Conservation (phyloP, 2,797 vertebrate species). For the Todus mexicanus region DNA sequence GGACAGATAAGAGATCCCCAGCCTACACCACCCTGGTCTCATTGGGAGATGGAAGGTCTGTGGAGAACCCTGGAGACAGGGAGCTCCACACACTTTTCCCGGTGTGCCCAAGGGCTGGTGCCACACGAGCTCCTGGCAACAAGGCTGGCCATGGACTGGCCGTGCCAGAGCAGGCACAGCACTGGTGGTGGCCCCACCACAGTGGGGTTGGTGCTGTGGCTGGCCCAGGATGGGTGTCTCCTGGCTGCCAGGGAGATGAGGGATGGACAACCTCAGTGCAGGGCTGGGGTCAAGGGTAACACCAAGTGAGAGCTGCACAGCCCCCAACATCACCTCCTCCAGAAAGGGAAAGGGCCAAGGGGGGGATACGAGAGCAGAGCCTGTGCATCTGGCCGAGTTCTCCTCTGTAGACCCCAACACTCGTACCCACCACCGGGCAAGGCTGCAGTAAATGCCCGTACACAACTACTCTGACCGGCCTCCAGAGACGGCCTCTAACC, state of each 20-base stretch:
- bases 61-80: too few relatives aligned
- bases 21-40: background rate
- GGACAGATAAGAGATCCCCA: background rate
- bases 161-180: too few relatives aligned
- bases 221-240: too few relatives aligned
- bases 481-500: background rate
- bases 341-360: background rate
- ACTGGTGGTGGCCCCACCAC: too few relatives aligned
- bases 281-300: too few relatives aligned
- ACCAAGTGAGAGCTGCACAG: background rate
- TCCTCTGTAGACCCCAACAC: background rate
- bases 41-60: background rate
- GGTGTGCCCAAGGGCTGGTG: too few relatives aligned
- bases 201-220: too few relatives aligned
- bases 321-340: background rate
- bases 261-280: too few relatives aligned
- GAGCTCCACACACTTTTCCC: too few relatives aligned
- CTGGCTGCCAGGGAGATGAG: too few relatives aligned
- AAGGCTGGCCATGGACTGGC: too few relatives aligned
- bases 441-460: background rate
- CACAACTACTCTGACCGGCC: background rate
- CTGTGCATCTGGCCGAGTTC: accelerated
- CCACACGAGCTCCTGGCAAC: too few relatives aligned
- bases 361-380: background rate
- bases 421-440: background rate